Evolutionary conservation across 2,113 vertebrate genomes (phyloP), one percentile per base, ranked within the genome.

Genomic region (Mastomys natalensis): DNA sequence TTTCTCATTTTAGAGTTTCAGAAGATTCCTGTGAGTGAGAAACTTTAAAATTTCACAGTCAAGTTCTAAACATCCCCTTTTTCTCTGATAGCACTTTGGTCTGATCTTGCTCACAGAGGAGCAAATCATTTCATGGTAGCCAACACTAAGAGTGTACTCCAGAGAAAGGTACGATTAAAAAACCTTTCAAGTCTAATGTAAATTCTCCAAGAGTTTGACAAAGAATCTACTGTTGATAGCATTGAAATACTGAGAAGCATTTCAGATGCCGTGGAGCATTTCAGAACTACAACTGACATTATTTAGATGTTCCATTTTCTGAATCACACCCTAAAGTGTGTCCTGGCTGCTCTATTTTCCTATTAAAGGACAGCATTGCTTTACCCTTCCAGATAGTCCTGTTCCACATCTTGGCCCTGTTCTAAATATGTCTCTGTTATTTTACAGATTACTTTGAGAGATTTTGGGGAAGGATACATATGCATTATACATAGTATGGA

Each of bases 21-120:
- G 43, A 87, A 93, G 51, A 45, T 87, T 91, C 74, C 91, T 21
- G 10, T 16, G 40, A 94, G 87, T 51, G 68, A 24, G 58, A 94
- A 96, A 97, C 73, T 77, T 96, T 58, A 10, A 76, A 48, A 94
- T 62, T 93, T 90, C 70, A 92, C 96, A 96, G 78, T 31, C 94
- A n/a, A 1, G 16, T 84, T 91, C 87, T 37, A 87, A 82, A 37
- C 68, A 55, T 96, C 19, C 48, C 93, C 78, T 19, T 51, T 78
- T 89, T 66, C 58, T 66, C 84, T 95, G 78, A 70, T 64, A 80
- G 72, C 66, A 74, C 91, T 96, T 88, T 87, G 91, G 89, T 34
- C 62, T 55, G 60, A 77, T 96, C 62, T 94, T 98, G 74, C 87
- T 96, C 96, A 94, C 34, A 72, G 16, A 94, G 51, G 51, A 95